phyloP scores from a whole-genome alignment of 2,797 vertebrate genomes.

The Poeciliopsis paucimaculata region DNA sequence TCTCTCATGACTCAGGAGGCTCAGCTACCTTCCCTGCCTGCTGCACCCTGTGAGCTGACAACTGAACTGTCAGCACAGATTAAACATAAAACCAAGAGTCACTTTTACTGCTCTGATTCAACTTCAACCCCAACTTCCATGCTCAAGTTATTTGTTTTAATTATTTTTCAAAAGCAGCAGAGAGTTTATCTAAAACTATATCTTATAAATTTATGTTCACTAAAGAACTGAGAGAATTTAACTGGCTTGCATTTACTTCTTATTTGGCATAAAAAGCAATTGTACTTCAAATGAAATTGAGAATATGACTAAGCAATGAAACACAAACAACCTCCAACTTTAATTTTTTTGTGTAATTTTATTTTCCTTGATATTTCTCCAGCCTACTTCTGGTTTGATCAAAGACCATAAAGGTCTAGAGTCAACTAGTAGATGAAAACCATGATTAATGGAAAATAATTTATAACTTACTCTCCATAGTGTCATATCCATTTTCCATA shows the following conservation, averaged over 20 bases:
- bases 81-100: not conserved
- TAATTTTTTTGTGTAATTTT: not conserved
- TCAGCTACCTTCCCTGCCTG: not conserved
- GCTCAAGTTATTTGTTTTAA: not conserved
- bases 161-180: not conserved
- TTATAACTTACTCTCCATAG: not conserved
- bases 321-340: not conserved
- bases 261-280: not conserved
- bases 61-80: not conserved
- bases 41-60: not conserved
- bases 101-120: not conserved
- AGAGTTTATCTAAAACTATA: not conserved
- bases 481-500: not conserved
- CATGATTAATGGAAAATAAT: not conserved
- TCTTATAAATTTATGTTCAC: not conserved
- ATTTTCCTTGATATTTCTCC: not conserved
- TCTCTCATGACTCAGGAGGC: not conserved
- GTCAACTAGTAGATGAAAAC: not conserved
- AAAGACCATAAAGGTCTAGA: not conserved
- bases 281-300: not conserved
- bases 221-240: not conserved
- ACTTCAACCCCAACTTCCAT: not conserved
- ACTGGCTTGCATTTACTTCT: not conserved
- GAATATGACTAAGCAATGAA: not conserved
- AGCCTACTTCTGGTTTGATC: not conserved